Base-by-base conservation (phyloP, 2,113 vertebrate species). In the Sceloporus tristichus region DNA sequence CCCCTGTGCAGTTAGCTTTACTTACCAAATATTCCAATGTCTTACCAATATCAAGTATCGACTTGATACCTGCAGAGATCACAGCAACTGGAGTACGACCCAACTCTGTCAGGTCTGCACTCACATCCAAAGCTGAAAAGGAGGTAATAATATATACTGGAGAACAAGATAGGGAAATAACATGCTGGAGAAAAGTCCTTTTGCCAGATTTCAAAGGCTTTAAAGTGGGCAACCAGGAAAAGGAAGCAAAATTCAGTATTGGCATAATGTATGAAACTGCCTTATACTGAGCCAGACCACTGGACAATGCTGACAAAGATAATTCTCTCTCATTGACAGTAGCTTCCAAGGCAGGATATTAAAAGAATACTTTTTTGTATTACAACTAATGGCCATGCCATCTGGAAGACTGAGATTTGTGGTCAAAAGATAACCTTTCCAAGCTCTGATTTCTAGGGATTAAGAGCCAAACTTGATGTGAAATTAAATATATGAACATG, bases 1-100 rank as follows among this genome's bases (percentile, higher is more conserved):
- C 84, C 73, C 6, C 13, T n/a, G 1, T 38, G 2, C 66, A 42
- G 7, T 16, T 71, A 54, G 18, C 14, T 66, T 19, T 62, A 92
- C 97, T 94, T 94, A 99, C 98, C 94, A 99, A 96, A 89, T 98
- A 98, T 87, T 99, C 98, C 90, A 99, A 91, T 11, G 98, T 99
- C 90, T 97, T 97, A 4, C 98, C 97, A 65, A 99, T 98, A 94
- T 98, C 98, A 85, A 99, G 97, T 90, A 98, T 98, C 73, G 98
- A 98, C 90, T 99, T 99, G 71, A 98, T 96, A 48, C 98, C 98
- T 87, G 98, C 98, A 85, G 97, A 98, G 66, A 99, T 92, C 85
- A 98, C 98, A 88, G 98, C 96, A 6, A 98, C 95, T 0, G 98
- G 98, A 82, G 98, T 99, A 91, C 97, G 96, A 82, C 98, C 97